Base-by-base conservation (phyloP, 2,888 invertebrate genomes). In the Isotomurus palustris region DNA sequence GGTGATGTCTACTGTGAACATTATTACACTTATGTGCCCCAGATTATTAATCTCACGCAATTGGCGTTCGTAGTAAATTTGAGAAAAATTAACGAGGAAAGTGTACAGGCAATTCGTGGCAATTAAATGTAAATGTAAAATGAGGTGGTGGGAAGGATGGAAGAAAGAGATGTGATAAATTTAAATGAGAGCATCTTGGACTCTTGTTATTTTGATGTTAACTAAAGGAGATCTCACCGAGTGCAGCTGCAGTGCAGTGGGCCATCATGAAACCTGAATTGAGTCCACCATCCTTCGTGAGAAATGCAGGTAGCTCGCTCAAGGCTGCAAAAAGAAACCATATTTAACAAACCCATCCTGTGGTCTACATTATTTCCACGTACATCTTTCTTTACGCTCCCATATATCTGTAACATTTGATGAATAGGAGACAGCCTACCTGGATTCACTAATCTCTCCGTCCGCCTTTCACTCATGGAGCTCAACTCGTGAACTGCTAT, bases 251-350 rank as follows among this genome's bases (percentile, higher is more conserved):
- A 2, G 83, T 83, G 63, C 82, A 81, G 71, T 84, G 84, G 10
- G 84, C 82, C 59, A 84, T 77, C 84, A 84, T 84, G 72, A 84
- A 83, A 1, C 84, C 84, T 10, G 83, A 83, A 73, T 84, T 84
- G 10, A 85, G 76, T 1, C 84, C 84, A n/a, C 84, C 84, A 44
- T 84, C 80, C 55, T 79, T 77, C 1, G 82, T 81, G 59, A 84
- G 74, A 73, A 84, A 84, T 1, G 84, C 82, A 1, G 84, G 84
- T 10, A 85, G 74, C 56, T 82, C 84, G 70, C 83, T 83, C 55
- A 82, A 75, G 17, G 81, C 81, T 78, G 69, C 12, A 69, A 69
- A 53, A 41, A 51, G 14, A 48, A 17, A 54, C 12, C 14, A 44
- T 22, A 22, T 8, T 21, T 32, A 10, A 32, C 8, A 8, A 32